Evolutionary conservation across 2,797 vertebrate genomes (phyloP).

Genomic region (Acridotheres tristis): DNA sequence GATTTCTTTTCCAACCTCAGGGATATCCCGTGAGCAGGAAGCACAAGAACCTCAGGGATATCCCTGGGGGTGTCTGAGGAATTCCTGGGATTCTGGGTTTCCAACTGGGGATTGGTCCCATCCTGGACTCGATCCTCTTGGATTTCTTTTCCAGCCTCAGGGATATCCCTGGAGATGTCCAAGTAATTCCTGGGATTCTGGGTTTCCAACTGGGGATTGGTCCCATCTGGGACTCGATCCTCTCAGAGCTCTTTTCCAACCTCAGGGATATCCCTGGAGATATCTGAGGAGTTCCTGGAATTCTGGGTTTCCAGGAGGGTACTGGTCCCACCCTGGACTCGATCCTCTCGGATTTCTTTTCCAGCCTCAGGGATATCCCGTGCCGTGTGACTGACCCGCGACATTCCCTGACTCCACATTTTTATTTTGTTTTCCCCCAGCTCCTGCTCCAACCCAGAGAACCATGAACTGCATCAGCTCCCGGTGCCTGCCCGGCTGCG

Average conservation of each 20-base stretch:
- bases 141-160: background rate
- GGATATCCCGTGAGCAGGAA: too few relatives aligned
- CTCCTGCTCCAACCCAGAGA: background rate
- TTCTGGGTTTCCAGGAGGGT: too few relatives aligned
- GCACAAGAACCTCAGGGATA: too few relatives aligned
- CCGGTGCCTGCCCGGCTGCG: background rate
- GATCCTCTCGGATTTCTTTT: too few relatives aligned
- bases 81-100: too few relatives aligned
- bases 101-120: too few relatives aligned
- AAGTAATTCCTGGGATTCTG: rapidly evolving
- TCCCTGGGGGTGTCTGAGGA: too few relatives aligned
- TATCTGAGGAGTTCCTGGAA: too few relatives aligned
- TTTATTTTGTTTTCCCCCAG: background rate
- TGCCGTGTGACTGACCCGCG: rapidly evolving
- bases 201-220: rapidly evolving
- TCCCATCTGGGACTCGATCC: rapidly evolving
- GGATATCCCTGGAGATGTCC: too few relatives aligned
- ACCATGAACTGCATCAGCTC: slow-evolving; percentile 9
- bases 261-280: too few relatives aligned
- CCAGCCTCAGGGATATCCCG: background rate
- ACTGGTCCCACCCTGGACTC: too few relatives aligned
- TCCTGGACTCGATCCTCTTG: too few relatives aligned
- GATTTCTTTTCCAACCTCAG: background rate
- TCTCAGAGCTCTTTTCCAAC: background rate
- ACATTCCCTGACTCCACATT: background rate